Evolutionary conservation across 2,888 invertebrate genomes (phyloP), one percentile per base, ranked within the genome.

Genomic region (Dexiosoma caninum): DNA sequence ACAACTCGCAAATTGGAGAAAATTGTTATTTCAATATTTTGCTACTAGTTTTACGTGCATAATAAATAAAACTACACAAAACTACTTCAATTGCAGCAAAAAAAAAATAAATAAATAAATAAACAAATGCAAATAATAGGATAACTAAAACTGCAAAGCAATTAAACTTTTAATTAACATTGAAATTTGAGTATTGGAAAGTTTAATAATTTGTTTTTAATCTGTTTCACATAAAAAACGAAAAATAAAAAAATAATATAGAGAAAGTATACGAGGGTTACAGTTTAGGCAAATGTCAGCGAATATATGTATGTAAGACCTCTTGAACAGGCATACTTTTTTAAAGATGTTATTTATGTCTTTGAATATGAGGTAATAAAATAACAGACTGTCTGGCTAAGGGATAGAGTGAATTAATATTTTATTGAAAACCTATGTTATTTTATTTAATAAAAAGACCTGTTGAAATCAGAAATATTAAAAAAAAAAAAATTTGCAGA

Each of bases 131-230:
- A 16, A 35, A 40, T 27, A 27, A 27, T 5, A 27, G 4, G 6
- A 51, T 51, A 44, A 42, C 9, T 12, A 23, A 12, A 46, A 70
- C 57, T 37, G 23, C 23, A 64, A 62, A 74, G 44, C 72, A 64
- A 74, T 55, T 55, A 64, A 74, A 46, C 35, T 27, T 64, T 74
- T 55, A 74, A 74, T 55, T 64, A 74, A 64, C 55, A 74, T 74
- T 74, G 62, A 64, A 42, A 35, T 62, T 62, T 21, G 16, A 53
- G 30, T 64, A 53, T 21, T 55, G n/a, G 19, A 46, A 35, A 64
- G 72, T 74, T 55, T 74, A 55, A 74, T 64, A 55, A 53, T 64
- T 55, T 44, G 12, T 27, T 27, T 71, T 71, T 32, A 42, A 55
- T 53, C 10, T 23, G 6, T 9, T 55, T 64, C 44, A 27, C 62